Base-by-base conservation (phyloP, 2,888 invertebrate genomes). In the Dexiosoma caninum region DNA sequence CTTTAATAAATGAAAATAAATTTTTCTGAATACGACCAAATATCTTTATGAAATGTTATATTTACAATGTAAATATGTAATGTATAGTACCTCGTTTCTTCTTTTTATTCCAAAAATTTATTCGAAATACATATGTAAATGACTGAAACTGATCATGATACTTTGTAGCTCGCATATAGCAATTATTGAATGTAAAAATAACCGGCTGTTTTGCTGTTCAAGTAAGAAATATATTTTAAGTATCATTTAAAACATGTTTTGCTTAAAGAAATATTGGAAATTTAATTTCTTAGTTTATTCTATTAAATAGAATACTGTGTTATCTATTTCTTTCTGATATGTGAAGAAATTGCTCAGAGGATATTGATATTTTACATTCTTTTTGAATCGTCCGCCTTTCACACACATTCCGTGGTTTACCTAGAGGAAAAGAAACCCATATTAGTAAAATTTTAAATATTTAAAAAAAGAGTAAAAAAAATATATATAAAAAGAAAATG, bases 371-470 rank as follows among this genome's bases (percentile, higher is more conserved):
- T n/a, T 14, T 5, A 19, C 27, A n/a, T 59, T 69, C 35, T 32
- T 57, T 35, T 10, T 46, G 23, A 7, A 32, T 46, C 14, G 21
- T 0, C 21, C 32, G 40, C 69, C 10, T 30, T 30, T 16, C 21
- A 1, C 7, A 12, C 44, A 23, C 19, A 16, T 16, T 30, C 5
- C 12, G 14, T 32, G 40, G 32, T 3, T 53, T 44, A 84, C 85
- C 86, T 86, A 86, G 83, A 86, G 85, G 83, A 84, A 82, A 83
- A 84, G 83, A 84, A 67, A 85, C 82, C 75, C 83, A 83, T 85
- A 82, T 86, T 85, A 86, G 85, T 83, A 57, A 53, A 76, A 42
- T 23, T 23, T 49, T 19, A 19, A 19, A 9, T 0, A 8, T n/a
- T 53, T 8, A 42, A 40, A 30, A 21, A 57, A 60, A 51, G 62